phyloP scores from a whole-genome alignment of 2,113 vertebrate species.

The Nematolebias whitei region DNA sequence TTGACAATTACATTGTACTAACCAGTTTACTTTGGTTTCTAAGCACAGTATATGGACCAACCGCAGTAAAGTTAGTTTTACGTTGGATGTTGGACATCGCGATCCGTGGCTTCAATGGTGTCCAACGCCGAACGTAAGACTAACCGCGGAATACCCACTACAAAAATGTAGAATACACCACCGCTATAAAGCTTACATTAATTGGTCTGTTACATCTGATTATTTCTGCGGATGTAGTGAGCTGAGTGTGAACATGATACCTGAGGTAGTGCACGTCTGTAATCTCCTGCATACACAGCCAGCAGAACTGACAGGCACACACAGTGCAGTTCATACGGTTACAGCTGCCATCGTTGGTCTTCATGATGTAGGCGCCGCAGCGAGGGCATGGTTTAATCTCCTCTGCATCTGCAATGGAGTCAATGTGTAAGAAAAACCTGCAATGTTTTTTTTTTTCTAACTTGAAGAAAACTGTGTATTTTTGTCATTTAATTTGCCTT shows the following conservation, averaged over 20 bases:
- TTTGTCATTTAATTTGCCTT: rapidly evolving
- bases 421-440: not conserved
- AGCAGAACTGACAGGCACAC: constrained; percentile 90
- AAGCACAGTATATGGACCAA: too few species aligned
- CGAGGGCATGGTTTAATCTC: constrained; percentile 88
- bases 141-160: too few species aligned
- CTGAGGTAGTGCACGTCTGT: constrained; percentile 90
- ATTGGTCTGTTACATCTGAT: too few species aligned
- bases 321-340: constrained; percentile 90
- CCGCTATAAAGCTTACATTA: too few species aligned
- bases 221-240: not conserved
- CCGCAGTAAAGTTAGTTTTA: too few species aligned
- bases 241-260: constrained; percentile 54
- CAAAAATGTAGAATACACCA: too few species aligned
- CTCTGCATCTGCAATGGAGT: constrained; percentile 75
- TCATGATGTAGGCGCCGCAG: constrained; percentile 89
- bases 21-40: too few species aligned
- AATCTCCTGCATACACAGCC: constrained; percentile 91
- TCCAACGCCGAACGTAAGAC: too few species aligned
- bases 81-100: too few species aligned
- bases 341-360: constrained; percentile 90
- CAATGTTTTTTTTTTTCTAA: not conserved
- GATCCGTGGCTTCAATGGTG: too few species aligned
- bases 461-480: not conserved
- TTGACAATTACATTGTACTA: too few species aligned